These are phyloP conservation scores for Volucella inanis DNA, from an alignment of 2,888 invertebrate genomes.

Conservation along the genomic window DNA sequence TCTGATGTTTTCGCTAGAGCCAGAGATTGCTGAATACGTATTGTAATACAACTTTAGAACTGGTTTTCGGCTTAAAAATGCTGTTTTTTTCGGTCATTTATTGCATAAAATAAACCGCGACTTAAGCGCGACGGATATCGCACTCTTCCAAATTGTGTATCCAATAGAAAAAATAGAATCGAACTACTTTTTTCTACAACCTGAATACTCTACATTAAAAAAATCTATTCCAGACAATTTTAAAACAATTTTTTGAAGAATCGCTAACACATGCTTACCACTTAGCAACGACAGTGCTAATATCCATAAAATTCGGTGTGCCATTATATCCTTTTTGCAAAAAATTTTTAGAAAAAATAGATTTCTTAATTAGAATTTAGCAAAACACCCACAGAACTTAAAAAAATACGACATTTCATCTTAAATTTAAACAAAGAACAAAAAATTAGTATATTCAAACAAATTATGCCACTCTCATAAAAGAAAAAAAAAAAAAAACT, in stretches of 20 bases:
- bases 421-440: conserved; percentile 7
- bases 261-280: conserved; percentile 52
- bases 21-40: too few species aligned
- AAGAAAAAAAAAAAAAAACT: conserved; percentile 25
- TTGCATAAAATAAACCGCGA: too few species aligned
- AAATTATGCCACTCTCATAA: conserved; percentile 14
- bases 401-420: not conserved
- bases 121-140: too few species aligned
- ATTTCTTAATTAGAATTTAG: conserved; percentile 31
- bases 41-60: too few species aligned
- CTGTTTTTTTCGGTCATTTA: too few species aligned
- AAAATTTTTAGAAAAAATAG: conserved; percentile 26
- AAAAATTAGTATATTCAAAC: conserved; percentile 3
- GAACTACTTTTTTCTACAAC: too few species aligned
- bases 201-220: too few species aligned
- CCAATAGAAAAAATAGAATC: too few species aligned
- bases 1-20: too few species aligned
- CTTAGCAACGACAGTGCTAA: conserved; percentile 63
- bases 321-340: conserved; percentile 52
- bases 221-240: not conserved
- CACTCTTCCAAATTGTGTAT: too few species aligned
- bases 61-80: too few species aligned
- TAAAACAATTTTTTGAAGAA: not conserved
- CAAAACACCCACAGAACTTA: conserved; percentile 31
- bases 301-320: conserved; percentile 69